Evolutionary conservation across 2,888 invertebrate species (phyloP), one percentile per base, ranked within the genome.

Genomic region (Balanococcus diminutus): DNA sequence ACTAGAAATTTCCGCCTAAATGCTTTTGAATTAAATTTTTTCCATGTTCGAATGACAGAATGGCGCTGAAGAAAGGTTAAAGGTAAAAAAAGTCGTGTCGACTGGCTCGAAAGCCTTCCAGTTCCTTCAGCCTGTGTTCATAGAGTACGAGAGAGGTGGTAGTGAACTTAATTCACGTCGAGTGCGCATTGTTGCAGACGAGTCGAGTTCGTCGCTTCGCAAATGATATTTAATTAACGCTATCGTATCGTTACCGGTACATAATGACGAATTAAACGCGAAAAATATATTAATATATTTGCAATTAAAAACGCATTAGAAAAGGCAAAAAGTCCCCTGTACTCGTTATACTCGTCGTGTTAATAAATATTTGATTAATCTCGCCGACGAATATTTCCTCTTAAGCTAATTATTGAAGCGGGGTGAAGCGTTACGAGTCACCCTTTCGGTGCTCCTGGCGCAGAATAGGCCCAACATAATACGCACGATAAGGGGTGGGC

Each of bases 1-100:
- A 72, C 42, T 36, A 16, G 72, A 75, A 84, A 84, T 72, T 84
- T 84, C 84, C 75, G 84, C 84, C 75, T 84, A 75, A 84, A 72
- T 75, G 84, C 72, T 84, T 72, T 75, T 16, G 84, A 84, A 84
- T 84, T 82, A 51, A 82, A 22, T 46, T 82, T 51, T 51, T 46
- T 46, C 0, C 46, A 28, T 51, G 32, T 42, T 46, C 8, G 3
- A 42, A 32, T 79, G 25, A 61, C 61, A n/a, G n/a, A n/a, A 46
- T 67, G 16, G 31, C 31, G 72, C 16, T 2, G 16, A 5, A 31
- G 9, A 22, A 56, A 61, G 61, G 46, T 46, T 46, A n/a, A 46
- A 46, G 46, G 46, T 46, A 61, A 61, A 61, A 25, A 19, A 22
- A 0, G 8, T 25, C 22, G 8, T 25, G 22, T 11, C 2, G 46